Conservation (phyloP, 2,113 vertebrate species). For the Otis tarda region DNA sequence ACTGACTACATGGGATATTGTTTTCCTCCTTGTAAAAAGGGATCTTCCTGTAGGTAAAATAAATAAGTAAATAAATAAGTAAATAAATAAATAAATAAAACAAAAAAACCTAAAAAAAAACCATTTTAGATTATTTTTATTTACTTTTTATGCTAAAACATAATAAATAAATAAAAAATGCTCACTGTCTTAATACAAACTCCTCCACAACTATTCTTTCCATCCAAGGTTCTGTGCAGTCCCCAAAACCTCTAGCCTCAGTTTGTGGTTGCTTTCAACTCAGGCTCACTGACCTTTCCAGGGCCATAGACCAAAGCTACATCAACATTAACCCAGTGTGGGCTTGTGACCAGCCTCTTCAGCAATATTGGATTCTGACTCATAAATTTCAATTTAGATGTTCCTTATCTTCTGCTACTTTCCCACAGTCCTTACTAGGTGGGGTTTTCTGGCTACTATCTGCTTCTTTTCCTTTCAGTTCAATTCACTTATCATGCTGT, state of each 20-base stretch:
- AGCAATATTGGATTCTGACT: background rate
- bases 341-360: background rate
- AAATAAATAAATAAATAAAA: fast-evolving
- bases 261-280: background rate
- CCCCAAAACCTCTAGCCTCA: background rate
- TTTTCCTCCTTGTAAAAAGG: background rate
- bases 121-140: background rate
- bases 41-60: background rate
- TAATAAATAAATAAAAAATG: background rate
- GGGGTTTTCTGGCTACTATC: background rate
- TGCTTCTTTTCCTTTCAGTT: background rate
- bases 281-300: background rate
- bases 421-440: background rate
- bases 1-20: background rate
- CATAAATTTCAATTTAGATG: background rate
- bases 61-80: fast-evolving
- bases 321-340: fast-evolving
- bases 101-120: too few relatives aligned
- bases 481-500: background rate
- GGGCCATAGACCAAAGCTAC: background rate
- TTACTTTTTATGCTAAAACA: background rate
- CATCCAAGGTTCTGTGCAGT: background rate
- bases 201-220: background rate
- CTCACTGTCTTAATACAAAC: background rate
- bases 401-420: background rate